Base-by-base conservation (phyloP, 2,113 vertebrate genomes). In the Heteronetta atricapilla region DNA sequence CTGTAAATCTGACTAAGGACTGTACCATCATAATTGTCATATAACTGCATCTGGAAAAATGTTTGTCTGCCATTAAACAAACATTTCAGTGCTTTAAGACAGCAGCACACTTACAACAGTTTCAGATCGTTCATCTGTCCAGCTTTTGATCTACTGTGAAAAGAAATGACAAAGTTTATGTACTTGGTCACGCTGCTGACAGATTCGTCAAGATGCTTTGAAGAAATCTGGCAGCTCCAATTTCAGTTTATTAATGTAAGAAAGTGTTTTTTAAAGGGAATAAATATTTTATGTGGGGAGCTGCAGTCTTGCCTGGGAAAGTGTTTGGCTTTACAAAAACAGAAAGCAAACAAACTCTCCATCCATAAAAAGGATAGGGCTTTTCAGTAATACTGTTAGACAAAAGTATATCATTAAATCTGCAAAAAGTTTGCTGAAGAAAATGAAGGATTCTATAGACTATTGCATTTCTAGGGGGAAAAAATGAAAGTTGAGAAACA, bases 191-290 rank as follows among this genome's bases (percentile, higher is more conserved):
- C 3, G 8, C 69, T 68, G 66, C 86, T 92, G 92, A 94, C 70
- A 93, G 88, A 76, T 96, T 95, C 50, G 58, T 92, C 74, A 59
- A 69, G 66, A 92, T 82, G 62, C 80, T 89, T 89, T 79, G 62
- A 90, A 92, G 82, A 90, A 88, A 86, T 69, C 88, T 93, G 92
- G 90, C 80, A 69, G 86, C 34, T 90, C 69, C 88, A 92, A 84
- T 95, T 94, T 88, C 69, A 82, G 62, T 93, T 96, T 94, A 93
- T 62, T 96, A 95, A 97, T 76, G 53, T 87, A 80, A 84, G 92
- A 88, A 95, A 88, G 44, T 62, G 31, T 18, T 86, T 97, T 91
- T 94, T 70, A 75, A 92, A 91, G 69, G 48, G 48, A 90, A 94
- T 88, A 95, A 95, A 70, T 33, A 16, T 83, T 95, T 95, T 94